Evolutionary conservation across 1,140 invertebrate genomes (phyloP), one percentile per base, ranked within the genome.

Genomic region (Euborellia annulipes): DNA sequence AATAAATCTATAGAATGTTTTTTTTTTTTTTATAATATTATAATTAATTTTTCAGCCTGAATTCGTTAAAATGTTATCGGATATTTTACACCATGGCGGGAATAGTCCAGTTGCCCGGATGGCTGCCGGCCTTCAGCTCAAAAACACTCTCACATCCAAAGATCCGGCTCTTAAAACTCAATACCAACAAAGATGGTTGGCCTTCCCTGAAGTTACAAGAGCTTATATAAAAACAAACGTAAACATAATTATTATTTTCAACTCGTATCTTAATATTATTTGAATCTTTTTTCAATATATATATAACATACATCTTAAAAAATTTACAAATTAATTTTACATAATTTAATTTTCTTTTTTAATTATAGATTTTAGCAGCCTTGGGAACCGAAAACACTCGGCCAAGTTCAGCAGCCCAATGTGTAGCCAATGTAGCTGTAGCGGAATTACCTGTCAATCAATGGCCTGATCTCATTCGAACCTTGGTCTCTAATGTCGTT

Each of bases 101-200:
- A 91, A 94, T 59, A 88, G 82, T 60, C 77, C 82, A 30, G 90
- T 97, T 49, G 90, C 91, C 36, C 78, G 96, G 45, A 96, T 94
- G 83, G 94, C 95, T 54, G 93, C 94, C 51, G 95, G 95, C 55
- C 68, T 99, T 38, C 95, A 99, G 64, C 72, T 99, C 9, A 99
- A 99, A 69, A 99, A 99, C 71, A 84, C 90, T 53, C 73, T 99
- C 18, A 95, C 91, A 41, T 94, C 95, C 42, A 98, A 98, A 73
- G 94, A 99, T 67, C 65, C 70, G 21, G 72, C 68, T 23, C 67
- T 92, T 43, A 86, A 85, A 65, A 59, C 67, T 39, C 76, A 84
- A 48, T 91, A 93, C 61, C 88, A 94, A 61, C 78, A 89, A 51
- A 66, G 92, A 58, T 98, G 95, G 95, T 72, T 95, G 11, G 68